phyloP scores from a whole-genome alignment of 2,113 vertebrate genomes.

The Pachycephala philippinensis region DNA sequence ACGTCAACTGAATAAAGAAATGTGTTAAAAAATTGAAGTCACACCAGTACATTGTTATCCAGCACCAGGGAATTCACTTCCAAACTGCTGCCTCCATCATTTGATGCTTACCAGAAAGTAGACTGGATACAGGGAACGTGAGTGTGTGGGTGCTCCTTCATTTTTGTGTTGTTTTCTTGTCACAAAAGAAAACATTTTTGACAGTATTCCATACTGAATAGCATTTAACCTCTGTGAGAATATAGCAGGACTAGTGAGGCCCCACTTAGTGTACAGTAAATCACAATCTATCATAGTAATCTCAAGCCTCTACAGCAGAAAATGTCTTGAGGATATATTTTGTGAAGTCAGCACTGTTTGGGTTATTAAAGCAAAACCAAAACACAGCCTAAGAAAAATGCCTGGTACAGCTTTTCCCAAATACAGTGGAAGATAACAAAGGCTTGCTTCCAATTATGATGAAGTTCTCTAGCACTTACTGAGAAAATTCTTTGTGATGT shows the following conservation, averaged over 20 bases:
- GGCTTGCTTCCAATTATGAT: neutral
- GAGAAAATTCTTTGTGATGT: neutral
- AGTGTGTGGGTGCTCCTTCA: slow-evolving; percentile 2
- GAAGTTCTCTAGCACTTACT: neutral
- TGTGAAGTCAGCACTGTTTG: neutral
- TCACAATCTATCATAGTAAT: slow-evolving; percentile 72
- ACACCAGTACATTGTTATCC: neutral
- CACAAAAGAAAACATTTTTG: slow-evolving; percentile 63
- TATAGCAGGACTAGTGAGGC: slow-evolving; percentile 29
- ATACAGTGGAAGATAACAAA: neutral
- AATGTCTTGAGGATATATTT: neutral
- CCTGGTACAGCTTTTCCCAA: neutral
- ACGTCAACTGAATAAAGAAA: neutral
- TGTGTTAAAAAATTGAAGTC: neutral
- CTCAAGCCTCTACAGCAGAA: neutral
- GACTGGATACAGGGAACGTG: neutral
- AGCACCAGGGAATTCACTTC: neutral
- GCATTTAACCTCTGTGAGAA: slow-evolving; percentile 75
- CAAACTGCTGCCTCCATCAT: slow-evolving; percentile 27
- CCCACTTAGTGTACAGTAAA: slow-evolving; percentile 63
- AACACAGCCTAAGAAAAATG: neutral
- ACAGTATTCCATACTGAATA: slow-evolving; percentile 67
- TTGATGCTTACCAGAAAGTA: slow-evolving; percentile 46
- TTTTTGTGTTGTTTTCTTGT: neutral
- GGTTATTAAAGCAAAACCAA: neutral